Evolutionary conservation across 2,888 invertebrate genomes (phyloP).

Genomic region (Drosophila suboccidentalis): DNA sequence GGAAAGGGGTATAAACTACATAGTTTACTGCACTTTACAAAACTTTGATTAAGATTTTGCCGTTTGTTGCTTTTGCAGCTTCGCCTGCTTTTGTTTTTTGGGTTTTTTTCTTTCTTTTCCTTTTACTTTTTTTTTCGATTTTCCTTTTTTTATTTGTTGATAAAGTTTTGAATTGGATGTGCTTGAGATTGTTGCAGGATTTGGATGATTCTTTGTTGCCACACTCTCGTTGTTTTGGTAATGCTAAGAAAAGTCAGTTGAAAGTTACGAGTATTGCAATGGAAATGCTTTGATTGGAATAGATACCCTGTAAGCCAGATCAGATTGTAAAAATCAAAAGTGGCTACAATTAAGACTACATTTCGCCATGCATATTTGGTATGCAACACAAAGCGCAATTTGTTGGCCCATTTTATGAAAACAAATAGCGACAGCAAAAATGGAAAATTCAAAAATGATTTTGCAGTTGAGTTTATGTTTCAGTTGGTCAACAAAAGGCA

Average conservation of each 20-base stretch:
- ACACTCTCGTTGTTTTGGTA: constrained; percentile 20
- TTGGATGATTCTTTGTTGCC: constrained; percentile 37
- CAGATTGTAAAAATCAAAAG: not conserved
- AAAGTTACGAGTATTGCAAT: not conserved
- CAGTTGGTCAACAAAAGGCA: constrained; percentile 11
- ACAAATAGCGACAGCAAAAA: constrained; percentile 4
- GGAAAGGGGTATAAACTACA: constrained; percentile 63
- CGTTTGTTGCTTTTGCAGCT: constrained; percentile 63
- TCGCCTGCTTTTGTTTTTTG: constrained; percentile 39
- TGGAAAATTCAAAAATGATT: constrained; percentile 57
- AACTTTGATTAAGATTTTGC: constrained; percentile 79
- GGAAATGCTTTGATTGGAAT: not conserved
- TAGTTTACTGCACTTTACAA: constrained; percentile 80
- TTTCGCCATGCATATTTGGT: constrained; percentile 36
- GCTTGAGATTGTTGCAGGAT: constrained; percentile 54
- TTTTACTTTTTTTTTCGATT: constrained; percentile 5
- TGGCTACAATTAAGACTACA: constrained; percentile 52
- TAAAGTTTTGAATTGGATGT: constrained; percentile 69
- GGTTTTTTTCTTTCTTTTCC: not conserved
- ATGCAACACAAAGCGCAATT: constrained; percentile 58
- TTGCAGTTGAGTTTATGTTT: constrained; percentile 69
- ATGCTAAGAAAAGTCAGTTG: constrained; percentile 39
- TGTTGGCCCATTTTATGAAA: constrained; percentile 60
- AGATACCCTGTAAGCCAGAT: not conserved
- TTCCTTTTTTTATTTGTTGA: constrained; percentile 24